Base-by-base conservation (phyloP, 1,140 invertebrate species). In the Sminthurides bifidus region DNA sequence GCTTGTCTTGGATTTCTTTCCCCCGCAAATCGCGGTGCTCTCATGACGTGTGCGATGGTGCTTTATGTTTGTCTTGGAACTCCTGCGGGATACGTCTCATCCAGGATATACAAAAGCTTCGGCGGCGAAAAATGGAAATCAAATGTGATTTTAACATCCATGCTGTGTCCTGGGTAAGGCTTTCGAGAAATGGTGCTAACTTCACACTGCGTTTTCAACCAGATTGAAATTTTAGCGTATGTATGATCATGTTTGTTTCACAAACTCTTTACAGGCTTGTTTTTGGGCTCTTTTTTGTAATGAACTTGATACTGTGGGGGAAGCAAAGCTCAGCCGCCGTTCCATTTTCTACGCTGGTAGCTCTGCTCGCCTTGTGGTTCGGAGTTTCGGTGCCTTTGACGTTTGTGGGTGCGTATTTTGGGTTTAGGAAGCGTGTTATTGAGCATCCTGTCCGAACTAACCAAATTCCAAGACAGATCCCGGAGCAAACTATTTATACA, bases 51-150 rank as follows among this genome's bases (percentile, higher is more conserved):
- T 73, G 86, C 92, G 17, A 81, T 96, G 77, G 85, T 94, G 1
- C 78, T 94, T 35, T 98, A 90, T 73, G 93, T 98, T 1, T 83
- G 92, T 55, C 77, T 98, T 15, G 95, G 94, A 29, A 92, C 90
- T 2, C 87, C 88, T 23, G 92, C 93, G 56, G 95, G 95, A 8
- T 98, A 94, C 72, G 84, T 92, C 24, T 94, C 92, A 44, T 89
- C 95, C 5, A 76, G 93, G 63, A 83, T 98, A 61, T 98, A 98
- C 71, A 98, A 98, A 76, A 94, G 90, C 72, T 96, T 96, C 73
- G 90, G 92, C 15, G 95, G 94, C 15, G 84, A 95, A 65, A 90
- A 92, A 69, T 98, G 95, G 95, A 98, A 98, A 73, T 89, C 87
- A 26, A 98, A 98, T 75, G 89, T 98, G 3, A 71, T 98, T 27